Percentiles rank a stretch among this genome's conserved stretches.
These are phyloP conservation scores for Dinocampus coccinellae DNA, from an alignment of 2,888 invertebrate species.

Conservation along the genomic window DNA sequence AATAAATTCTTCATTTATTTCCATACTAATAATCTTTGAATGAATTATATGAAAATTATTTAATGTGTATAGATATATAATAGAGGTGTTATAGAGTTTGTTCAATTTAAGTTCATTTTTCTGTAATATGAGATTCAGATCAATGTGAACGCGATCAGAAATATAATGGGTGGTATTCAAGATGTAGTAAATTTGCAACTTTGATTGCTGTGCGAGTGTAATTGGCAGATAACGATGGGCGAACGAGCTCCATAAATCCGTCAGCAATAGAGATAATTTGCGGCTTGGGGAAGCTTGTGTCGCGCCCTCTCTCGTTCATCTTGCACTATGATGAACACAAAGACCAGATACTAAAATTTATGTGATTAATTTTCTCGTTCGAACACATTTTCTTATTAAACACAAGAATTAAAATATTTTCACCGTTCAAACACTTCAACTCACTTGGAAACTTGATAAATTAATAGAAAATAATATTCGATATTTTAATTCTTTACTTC, in stretches of 20 bases:
- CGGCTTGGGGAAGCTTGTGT: conserved; percentile 46
- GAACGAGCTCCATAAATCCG: conserved; percentile 56
- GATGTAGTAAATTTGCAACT: neutral
- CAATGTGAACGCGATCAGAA: neutral
- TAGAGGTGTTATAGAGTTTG: no score
- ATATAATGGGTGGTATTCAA: neutral
- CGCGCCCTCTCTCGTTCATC: conserved; percentile 27
- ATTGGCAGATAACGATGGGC: conserved; percentile 50
- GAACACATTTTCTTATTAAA: conserved; percentile 38
- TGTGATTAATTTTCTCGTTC: conserved; percentile 52
- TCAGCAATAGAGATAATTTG: conserved; percentile 56
- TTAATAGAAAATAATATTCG: neutral
- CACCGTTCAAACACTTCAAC: neutral
- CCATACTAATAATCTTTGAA: neutral
- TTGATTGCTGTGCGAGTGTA: conserved; percentile 39
- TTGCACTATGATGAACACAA: conserved; percentile 54
- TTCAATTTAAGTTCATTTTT: no score
- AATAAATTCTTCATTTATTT: neutral
- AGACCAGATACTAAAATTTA: conserved; percentile 58
- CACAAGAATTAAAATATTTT: conserved; percentile 37
- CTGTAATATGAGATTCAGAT: neutral
- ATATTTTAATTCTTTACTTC: neutral
- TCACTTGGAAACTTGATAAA: neutral
- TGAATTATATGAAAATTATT: neutral
- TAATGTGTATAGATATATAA: no score